Conservation (phyloP, 92 coral and sea anemone genomes). For the Actinernus sp. region DNA sequence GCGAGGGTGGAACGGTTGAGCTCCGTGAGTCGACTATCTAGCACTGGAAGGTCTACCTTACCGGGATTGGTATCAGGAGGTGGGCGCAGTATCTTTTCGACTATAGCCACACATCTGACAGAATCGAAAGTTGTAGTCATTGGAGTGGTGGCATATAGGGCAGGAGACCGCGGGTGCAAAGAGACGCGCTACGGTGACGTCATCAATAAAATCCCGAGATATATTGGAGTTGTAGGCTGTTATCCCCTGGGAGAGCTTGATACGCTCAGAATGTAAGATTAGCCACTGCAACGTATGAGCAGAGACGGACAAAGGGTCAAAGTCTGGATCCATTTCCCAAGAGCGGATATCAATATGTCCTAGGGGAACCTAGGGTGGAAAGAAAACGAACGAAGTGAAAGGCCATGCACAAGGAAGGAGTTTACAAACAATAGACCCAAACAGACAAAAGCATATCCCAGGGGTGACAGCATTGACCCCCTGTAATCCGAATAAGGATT, state of each 20-base stretch:
- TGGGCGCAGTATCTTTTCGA: background rate
- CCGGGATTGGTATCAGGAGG: background rate
- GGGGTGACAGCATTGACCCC: slow-evolving; percentile 43
- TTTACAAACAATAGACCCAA: background rate
- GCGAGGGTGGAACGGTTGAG: background rate
- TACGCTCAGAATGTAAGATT: background rate
- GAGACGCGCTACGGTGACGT: slow-evolving; percentile 5
- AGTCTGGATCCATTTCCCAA: slow-evolving; percentile 11
- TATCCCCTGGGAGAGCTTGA: slow-evolving; percentile 21
- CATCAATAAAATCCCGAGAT: background rate
- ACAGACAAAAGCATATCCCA: too few relatives aligned
- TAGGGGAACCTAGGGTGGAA: background rate
- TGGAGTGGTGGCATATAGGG: slow-evolving; percentile 10
- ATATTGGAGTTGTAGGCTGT: slow-evolving; percentile 10
- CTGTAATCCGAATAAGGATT: slow-evolving; percentile 24
- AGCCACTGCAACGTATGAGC: slow-evolving; percentile 1
- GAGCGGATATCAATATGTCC: background rate
- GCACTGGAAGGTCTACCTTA: background rate
- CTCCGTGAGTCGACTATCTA: slow-evolving; percentile 1
- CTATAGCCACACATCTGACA: slow-evolving; percentile 7
- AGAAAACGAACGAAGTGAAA: background rate
- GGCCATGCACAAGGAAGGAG: background rate
- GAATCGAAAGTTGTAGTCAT: slow-evolving; percentile 27
- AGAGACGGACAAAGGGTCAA: slow-evolving; percentile 5
- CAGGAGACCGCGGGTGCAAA: slow-evolving; percentile 15